phyloP scores from a whole-genome alignment of 1,140 invertebrate species.

The Scaptomyza graminum region DNA sequence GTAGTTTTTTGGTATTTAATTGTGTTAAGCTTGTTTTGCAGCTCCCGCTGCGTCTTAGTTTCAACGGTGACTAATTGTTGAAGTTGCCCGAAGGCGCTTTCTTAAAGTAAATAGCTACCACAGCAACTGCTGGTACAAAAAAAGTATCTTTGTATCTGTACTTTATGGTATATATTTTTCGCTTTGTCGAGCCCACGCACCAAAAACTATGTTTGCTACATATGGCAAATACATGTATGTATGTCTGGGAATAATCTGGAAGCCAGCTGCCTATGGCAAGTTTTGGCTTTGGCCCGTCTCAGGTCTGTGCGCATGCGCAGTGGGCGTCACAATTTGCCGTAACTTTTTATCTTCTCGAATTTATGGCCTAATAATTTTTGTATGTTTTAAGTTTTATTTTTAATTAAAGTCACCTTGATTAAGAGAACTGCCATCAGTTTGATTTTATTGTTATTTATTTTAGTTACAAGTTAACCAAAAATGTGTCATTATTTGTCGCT shows the following conservation, averaged over 20 bases:
- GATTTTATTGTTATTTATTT: constrained; percentile 15
- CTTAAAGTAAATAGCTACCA: constrained; percentile 4
- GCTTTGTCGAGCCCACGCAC: constrained; percentile 52
- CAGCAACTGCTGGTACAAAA: constrained; percentile 16
- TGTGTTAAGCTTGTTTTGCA: constrained; percentile 32
- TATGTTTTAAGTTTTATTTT: constrained; percentile 4
- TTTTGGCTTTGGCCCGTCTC: constrained; percentile 36
- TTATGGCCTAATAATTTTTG: constrained; percentile 80
- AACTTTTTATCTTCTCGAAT: constrained; percentile 51
- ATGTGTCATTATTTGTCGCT: constrained; percentile 23
- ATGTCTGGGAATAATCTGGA: constrained; percentile 37
- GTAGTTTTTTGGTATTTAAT: constrained; percentile 31
- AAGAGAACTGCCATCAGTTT: constrained; percentile 34
- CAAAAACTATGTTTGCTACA: not conserved
- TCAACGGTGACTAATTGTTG: constrained; percentile 73
- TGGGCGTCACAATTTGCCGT: constrained; percentile 76
- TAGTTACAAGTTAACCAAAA: constrained; percentile 20
- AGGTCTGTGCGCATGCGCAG: constrained; percentile 74
- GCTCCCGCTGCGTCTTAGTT: constrained; percentile 23
- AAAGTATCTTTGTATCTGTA: constrained; percentile 30
- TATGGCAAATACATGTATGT: constrained; percentile 19
- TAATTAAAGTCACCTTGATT: constrained; percentile 62
- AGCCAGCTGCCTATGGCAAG: constrained; percentile 17
- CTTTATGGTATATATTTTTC: constrained; percentile 33
- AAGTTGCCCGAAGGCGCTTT: constrained; percentile 28